Conservation (phyloP, 2,113 vertebrate species). For the Dicerorhinus sumatrensis region DNA sequence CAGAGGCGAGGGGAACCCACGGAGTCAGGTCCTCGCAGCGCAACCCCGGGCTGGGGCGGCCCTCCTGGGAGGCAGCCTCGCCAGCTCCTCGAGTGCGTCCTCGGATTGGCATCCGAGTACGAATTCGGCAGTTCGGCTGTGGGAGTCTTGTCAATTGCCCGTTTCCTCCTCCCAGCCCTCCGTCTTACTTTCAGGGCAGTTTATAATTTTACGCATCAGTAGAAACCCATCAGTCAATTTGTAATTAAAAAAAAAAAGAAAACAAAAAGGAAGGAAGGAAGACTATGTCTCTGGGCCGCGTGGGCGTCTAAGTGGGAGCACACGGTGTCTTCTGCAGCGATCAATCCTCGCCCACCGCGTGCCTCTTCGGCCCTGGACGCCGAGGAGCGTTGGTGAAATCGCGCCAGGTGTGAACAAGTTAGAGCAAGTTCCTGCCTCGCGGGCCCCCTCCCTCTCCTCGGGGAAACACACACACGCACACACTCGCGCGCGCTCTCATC, state of each 20-base stretch:
- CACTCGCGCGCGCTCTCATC: neutral
- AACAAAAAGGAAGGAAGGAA: neutral
- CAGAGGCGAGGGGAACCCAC: neutral
- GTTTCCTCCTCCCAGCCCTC: neutral
- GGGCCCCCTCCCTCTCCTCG: neutral
- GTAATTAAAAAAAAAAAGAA: neutral
- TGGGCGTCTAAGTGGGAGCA: neutral
- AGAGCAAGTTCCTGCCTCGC: slow-evolving; percentile 61
- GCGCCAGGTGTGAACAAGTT: slow-evolving; percentile 75
- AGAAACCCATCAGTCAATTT: slow-evolving; percentile 41
- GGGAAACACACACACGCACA: slow-evolving; percentile 33
- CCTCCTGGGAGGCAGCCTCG: neutral
- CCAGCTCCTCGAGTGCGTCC: neutral
- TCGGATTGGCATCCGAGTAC: neutral
- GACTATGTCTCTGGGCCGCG: neutral
- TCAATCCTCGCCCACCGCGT: neutral
- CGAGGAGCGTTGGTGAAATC: slow-evolving; percentile 37
- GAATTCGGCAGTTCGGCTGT: neutral
- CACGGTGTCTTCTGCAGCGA: neutral
- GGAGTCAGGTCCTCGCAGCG: neutral
- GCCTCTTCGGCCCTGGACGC: slow-evolving; percentile 23
- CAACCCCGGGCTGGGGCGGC: no score
- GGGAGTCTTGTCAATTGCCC: neutral
- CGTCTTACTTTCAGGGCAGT: neutral
- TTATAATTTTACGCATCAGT: neutral